Conservation (phyloP, 2,797 vertebrate species). For the Cryptoblepharus egeriae region DNA sequence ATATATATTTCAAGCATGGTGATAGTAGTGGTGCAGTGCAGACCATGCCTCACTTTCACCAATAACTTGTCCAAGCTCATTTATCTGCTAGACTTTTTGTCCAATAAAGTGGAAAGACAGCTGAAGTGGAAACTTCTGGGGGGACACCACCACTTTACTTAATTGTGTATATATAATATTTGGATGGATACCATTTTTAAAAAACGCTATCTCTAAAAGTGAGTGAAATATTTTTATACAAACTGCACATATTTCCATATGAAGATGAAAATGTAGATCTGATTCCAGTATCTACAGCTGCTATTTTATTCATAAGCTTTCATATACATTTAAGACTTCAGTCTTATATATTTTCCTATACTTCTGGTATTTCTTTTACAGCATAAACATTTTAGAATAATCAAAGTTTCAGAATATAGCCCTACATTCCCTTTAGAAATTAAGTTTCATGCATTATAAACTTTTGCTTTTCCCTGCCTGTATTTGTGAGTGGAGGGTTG, state of each 20-base stretch:
- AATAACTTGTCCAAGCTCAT: conserved; percentile 6
- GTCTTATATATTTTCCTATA: conserved; percentile 34
- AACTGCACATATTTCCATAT: conserved; percentile 43
- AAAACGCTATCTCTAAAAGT: conserved; percentile 25
- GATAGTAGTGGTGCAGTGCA: background rate
- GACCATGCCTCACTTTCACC: conserved; percentile 26
- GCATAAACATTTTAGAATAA: conserved; percentile 22
- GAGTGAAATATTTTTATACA: conserved; percentile 50
- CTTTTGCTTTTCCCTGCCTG: conserved; percentile 26
- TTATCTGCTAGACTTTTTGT: conserved; percentile 52
- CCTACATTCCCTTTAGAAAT: conserved; percentile 49
- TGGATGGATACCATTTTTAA: conserved; percentile 40
- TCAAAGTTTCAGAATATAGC: conserved; percentile 47
- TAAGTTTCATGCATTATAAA: conserved; percentile 60
- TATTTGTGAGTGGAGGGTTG: conserved; percentile 3
- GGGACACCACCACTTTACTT: conserved; percentile 49
- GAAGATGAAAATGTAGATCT: conserved; percentile 27
- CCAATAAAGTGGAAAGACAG: conserved; percentile 39
- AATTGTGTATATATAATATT: conserved; percentile 47
- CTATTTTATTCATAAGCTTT: conserved; percentile 39
- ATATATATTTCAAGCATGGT: conserved; percentile 50
- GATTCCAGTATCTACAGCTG: conserved; percentile 55
- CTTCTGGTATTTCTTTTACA: conserved; percentile 42
- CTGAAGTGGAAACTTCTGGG: conserved; percentile 39
- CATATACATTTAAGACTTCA: conserved; percentile 40